Evolutionary conservation across 2,113 vertebrate genomes (phyloP).

Genomic region (Syngnathus typhle): DNA sequence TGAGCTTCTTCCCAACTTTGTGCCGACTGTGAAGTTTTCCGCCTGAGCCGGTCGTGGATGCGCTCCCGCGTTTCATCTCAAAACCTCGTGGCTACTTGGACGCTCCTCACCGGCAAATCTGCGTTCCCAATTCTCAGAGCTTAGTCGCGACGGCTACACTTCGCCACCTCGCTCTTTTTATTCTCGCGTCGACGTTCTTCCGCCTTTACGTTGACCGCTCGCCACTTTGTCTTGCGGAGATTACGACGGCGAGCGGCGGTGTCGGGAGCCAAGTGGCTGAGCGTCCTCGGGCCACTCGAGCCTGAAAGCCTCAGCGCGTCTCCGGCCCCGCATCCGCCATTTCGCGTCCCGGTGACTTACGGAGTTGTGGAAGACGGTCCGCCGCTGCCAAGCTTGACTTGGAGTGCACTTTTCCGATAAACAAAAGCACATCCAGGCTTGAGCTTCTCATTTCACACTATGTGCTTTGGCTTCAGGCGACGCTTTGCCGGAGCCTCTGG

Average conservation of each 20-base stretch:
- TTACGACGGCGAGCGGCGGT: slow-evolving; percentile 42
- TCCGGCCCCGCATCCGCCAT: slow-evolving; percentile 56
- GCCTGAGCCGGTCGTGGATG: slow-evolving; percentile 42
- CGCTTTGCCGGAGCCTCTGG: slow-evolving; percentile 75
- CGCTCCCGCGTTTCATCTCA: slow-evolving; percentile 45
- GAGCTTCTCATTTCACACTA: slow-evolving; percentile 82
- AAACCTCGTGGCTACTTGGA: slow-evolving; percentile 51
- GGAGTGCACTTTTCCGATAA: slow-evolving; percentile 82
- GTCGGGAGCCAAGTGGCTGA: slow-evolving; percentile 63
- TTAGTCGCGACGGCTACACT: slow-evolving; percentile 54
- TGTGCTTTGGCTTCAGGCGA: slow-evolving; percentile 78
- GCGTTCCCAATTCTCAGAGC: slow-evolving; percentile 62
- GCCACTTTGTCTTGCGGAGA: slow-evolving; percentile 60
- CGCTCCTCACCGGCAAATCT: slow-evolving; percentile 56
- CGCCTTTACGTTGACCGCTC: slow-evolving; percentile 74
- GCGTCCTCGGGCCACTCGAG: slow-evolving; percentile 54
- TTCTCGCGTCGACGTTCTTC: slow-evolving; percentile 54
- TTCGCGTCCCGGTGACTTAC: slow-evolving; percentile 74
- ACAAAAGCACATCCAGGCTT: slow-evolving; percentile 81
- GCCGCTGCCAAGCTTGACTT: slow-evolving; percentile 75
- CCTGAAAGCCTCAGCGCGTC: slow-evolving; percentile 60
- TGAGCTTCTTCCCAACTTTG: slow-evolving; percentile 46
- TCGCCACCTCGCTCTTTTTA: slow-evolving; percentile 26
- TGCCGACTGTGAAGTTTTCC: slow-evolving; percentile 40
- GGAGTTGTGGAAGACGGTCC: slow-evolving; percentile 64